These are phyloP conservation scores for Monodelphis domestica DNA, from an alignment of 2,797 vertebrate genomes.

Conservation along the genomic window DNA sequence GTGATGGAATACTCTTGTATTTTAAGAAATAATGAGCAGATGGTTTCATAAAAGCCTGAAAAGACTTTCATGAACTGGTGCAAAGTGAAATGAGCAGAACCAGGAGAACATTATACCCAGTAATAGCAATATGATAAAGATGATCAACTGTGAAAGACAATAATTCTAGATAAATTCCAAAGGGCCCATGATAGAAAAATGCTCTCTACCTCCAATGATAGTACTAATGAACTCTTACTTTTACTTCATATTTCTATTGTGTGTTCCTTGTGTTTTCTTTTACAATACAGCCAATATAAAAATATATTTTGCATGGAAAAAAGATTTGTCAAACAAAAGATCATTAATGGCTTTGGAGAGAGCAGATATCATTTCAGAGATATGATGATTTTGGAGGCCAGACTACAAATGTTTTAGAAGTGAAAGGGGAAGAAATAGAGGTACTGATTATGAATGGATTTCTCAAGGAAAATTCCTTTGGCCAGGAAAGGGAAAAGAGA, in stretches of 20 bases:
- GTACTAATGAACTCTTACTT: not conserved
- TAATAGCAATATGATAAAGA: not conserved
- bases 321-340: not conserved
- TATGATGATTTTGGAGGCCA: not conserved
- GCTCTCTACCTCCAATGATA: not conserved
- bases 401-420: not conserved
- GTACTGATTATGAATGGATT: too few species aligned
- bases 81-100: not conserved
- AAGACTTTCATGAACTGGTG: not conserved
- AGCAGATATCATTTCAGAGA: not conserved
- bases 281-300: not conserved
- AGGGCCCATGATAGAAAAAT: not conserved
- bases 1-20: not conserved
- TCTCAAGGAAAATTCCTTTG: not conserved
- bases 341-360: not conserved
- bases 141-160: not conserved
- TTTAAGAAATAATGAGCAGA: not conserved
- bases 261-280: not conserved
- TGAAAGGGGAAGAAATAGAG: not conserved
- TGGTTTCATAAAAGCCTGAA: not conserved
- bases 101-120: not conserved
- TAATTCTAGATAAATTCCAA: not conserved
- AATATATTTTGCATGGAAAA: not conserved
- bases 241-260: not conserved
- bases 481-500: not conserved